These are phyloP conservation scores for Amazona ochrocephala DNA, from an alignment of 2,797 vertebrate species.

Conservation along the genomic window DNA sequence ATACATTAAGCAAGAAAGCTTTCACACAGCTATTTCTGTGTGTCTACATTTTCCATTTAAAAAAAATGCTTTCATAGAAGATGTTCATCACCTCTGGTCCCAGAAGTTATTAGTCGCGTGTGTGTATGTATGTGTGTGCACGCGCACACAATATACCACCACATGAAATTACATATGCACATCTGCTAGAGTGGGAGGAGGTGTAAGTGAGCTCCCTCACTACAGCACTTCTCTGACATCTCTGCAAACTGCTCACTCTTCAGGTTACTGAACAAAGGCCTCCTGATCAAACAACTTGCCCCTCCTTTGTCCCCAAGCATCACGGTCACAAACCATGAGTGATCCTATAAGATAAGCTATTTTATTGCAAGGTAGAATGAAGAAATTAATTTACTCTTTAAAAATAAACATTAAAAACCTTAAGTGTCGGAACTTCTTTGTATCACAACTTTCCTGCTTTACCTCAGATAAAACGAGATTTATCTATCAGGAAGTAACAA, in stretches of 20 bases:
- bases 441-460: neutral
- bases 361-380: neutral
- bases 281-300: neutral
- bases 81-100: neutral
- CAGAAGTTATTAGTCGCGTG: neutral
- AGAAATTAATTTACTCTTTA: neutral
- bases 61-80: neutral
- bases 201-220: neutral
- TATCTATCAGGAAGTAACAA: neutral
- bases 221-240: neutral
- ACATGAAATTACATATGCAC: neutral
- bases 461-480: neutral
- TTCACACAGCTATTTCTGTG: neutral
- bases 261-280: neutral
- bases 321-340: neutral
- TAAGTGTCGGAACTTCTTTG: neutral
- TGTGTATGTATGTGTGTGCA: fast-evolving
- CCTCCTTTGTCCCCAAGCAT: neutral
- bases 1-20: neutral
- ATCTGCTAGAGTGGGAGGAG: neutral
- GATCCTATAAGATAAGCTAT: neutral
- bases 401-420: neutral
- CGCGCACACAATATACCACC: fast-evolving
- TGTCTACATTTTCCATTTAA: neutral
- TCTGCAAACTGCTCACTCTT: neutral